Evolutionary conservation across 92 coral and sea anemone species (phyloP).

Genomic region (Muricea muricata): DNA sequence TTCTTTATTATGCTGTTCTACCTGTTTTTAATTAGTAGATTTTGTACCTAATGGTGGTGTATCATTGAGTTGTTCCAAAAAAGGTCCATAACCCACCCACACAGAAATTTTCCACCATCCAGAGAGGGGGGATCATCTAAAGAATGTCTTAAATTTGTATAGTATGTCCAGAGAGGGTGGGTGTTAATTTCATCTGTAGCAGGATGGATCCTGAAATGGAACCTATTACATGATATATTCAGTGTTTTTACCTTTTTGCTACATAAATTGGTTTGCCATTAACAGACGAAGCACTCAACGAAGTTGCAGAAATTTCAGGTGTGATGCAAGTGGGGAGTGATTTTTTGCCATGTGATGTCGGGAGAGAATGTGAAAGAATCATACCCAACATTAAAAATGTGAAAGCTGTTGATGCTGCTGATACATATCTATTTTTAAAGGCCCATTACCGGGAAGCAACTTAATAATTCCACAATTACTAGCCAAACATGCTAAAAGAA

Average conservation of each 20-base stretch:
- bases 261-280: background rate
- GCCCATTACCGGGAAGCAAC: slow-evolving; percentile 44
- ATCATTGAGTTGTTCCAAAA: too few species aligned
- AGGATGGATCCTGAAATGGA: background rate
- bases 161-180: too few species aligned
- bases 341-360: slow-evolving; percentile 44
- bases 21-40: too few species aligned
- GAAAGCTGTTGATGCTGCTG: slow-evolving; percentile 55
- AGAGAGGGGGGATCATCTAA: too few species aligned
- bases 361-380: slow-evolving; percentile 56
- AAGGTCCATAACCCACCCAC: too few species aligned
- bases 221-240: background rate
- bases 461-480: too few species aligned
- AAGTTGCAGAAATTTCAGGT: slow-evolving; percentile 44
- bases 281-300: slow-evolving; percentile 53
- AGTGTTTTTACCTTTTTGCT: background rate
- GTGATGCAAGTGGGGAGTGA: slow-evolving; percentile 55
- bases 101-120: too few species aligned
- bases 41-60: too few species aligned
- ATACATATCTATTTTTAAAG: slow-evolving; percentile 56
- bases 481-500: too few species aligned
- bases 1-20: too few species aligned
- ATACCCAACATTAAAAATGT: slow-evolving; percentile 47
- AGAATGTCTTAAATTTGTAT: too few species aligned
- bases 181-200: too few species aligned